Conservation (phyloP, 1,140 invertebrate species). For the Lepidotrigona ventralis region DNA sequence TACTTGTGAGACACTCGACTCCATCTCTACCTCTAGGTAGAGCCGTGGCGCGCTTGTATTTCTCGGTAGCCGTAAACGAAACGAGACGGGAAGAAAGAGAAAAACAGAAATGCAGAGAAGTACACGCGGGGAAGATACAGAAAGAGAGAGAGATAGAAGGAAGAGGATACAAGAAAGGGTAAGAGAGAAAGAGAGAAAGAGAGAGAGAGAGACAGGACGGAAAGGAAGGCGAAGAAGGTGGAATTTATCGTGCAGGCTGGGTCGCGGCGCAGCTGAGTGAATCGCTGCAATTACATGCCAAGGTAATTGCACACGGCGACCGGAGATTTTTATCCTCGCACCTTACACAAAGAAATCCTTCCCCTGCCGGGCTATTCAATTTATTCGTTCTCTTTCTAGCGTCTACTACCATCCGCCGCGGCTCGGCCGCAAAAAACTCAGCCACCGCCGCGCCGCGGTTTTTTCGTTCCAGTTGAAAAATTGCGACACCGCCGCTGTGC, state of each 20-base stretch:
- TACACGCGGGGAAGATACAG: neutral
- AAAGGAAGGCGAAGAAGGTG: constrained; percentile 33
- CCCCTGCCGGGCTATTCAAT: constrained; percentile 36
- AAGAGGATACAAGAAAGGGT: neutral
- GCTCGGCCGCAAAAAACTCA: neutral
- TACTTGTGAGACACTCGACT: too few species aligned
- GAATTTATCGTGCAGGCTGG: constrained; percentile 49
- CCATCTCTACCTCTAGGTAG: too few species aligned
- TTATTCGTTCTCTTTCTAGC: constrained; percentile 30
- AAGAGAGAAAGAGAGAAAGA: neutral
- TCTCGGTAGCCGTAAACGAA: constrained; percentile 53
- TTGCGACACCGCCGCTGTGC: neutral
- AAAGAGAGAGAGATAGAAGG: neutral
- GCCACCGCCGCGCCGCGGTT: constrained; percentile 1
- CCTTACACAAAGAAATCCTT: constrained; percentile 41
- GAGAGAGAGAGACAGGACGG: neutral
- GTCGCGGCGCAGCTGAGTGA: constrained; percentile 40
- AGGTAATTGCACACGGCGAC: constrained; percentile 51
- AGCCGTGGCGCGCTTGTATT: constrained; percentile 50
- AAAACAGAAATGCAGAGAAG: neutral
- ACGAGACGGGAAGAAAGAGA: neutral
- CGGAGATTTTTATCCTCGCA: constrained; percentile 52
- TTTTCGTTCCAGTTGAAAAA: constrained; percentile 26
- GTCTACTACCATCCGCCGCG: constrained; percentile 29
- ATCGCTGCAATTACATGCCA: constrained; percentile 55